A percentile compares a stretch with the other conserved stretches of the same genome.
phyloP scores from a whole-genome alignment of 2,113 vertebrate species.

The Edolisoma coerulescens region DNA sequence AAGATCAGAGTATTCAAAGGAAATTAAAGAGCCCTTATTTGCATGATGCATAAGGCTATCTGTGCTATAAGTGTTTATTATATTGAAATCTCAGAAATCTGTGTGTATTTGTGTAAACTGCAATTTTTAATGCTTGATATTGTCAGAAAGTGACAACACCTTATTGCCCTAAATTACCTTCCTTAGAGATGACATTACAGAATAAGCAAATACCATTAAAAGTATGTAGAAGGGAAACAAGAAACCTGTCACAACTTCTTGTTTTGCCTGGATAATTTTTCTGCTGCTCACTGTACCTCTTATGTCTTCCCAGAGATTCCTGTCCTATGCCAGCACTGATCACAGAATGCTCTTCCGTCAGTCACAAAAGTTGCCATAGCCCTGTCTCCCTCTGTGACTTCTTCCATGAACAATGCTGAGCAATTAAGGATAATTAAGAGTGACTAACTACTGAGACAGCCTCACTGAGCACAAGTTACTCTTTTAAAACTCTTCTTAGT shows the following conservation, averaged over 20 bases:
- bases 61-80: not conserved
- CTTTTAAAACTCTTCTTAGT: not conserved
- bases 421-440: not conserved
- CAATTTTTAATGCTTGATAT: not conserved
- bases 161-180: not conserved
- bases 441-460: not conserved
- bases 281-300: not conserved
- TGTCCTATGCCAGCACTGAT: not conserved
- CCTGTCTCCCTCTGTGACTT: not conserved
- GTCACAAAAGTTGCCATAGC: not conserved
- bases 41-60: not conserved
- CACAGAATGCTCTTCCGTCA: not conserved
- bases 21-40: not conserved
- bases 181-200: not conserved
- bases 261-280: not conserved
- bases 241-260: not conserved
- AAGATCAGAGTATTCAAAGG: not conserved
- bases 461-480: not conserved
- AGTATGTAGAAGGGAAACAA: not conserved
- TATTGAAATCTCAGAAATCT: not conserved
- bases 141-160: not conserved
- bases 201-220: not conserved
- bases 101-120: not conserved
- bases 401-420: not conserved
- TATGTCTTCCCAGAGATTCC: rapidly evolving